Evolutionary conservation across 2,888 invertebrate species (phyloP).

Genomic region (Augochlorella aurata): DNA sequence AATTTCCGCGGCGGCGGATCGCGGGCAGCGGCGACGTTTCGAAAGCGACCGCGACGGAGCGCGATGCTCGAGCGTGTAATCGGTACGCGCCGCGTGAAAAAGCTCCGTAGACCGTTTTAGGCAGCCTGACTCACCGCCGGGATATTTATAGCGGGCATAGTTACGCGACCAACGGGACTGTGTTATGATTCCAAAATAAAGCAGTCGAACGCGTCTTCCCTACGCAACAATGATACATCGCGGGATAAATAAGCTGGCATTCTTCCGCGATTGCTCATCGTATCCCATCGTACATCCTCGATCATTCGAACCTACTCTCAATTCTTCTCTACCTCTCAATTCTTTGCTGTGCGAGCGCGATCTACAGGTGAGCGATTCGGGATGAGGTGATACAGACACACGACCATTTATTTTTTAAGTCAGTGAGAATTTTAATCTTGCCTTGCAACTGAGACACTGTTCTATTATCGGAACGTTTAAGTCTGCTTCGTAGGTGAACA

Average conservation of each 20-base stretch:
- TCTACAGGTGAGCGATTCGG: too few species aligned
- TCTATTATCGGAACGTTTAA: too few species aligned
- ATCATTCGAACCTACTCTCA: too few species aligned
- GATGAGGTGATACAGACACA: too few species aligned
- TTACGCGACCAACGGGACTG: constrained; percentile 16
- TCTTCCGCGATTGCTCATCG: neutral
- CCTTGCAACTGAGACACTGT: too few species aligned
- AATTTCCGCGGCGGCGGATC: neutral
- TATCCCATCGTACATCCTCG: neutral
- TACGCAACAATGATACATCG: neutral
- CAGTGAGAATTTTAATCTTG: too few species aligned
- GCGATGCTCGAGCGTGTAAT: constrained; percentile 2
- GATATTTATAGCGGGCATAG: constrained; percentile 33
- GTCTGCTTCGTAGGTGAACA: too few species aligned
- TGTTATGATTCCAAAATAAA: constrained; percentile 4
- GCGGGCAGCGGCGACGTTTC: neutral
- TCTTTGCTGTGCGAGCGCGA: too few species aligned
- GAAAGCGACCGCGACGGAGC: neutral
- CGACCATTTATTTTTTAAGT: too few species aligned
- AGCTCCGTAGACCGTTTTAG: constrained; percentile 13
- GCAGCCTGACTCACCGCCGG: constrained; percentile 18
- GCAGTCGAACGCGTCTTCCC: neutral
- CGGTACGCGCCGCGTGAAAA: neutral
- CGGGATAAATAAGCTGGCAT: neutral
- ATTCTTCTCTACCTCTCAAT: too few species aligned